Evolutionary conservation across 2,797 vertebrate species (phyloP), one percentile per base, ranked within the genome.

Genomic region (Heliangelus exortis): DNA sequence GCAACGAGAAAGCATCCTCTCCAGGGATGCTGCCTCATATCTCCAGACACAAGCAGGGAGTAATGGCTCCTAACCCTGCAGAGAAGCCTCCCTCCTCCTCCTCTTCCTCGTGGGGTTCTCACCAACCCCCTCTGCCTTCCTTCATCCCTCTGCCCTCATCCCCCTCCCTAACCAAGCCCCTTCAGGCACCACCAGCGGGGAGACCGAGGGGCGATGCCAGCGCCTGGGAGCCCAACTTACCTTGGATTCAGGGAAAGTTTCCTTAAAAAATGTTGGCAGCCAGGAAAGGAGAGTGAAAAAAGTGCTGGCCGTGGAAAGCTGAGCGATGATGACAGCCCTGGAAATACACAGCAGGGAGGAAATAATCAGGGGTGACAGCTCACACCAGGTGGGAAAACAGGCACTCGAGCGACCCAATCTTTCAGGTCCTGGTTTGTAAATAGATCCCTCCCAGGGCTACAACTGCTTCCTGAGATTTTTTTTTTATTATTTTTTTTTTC

Each of bases 221-320:
- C 9, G 39, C 26, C 79, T 16, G 2, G 0, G 31, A 71, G 20
- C 58, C 58, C 28, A 13, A 41, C 96, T 97, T 97, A 99, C 99
- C 98, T 99, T 99, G 25, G 99, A 98, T 16, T 98, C 97, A 0
- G 99, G 99, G 92, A 99, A 99, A 6, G 98, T 98, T 94, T 99
- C 99, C 96, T 98, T 98, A 66, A 99, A 99, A 98, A 98, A 99
- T 3, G 99, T 99, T 5, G 99, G 99, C 94, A 99, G 97, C 99
- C 99, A 99, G 54, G 99, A 99, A 91, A 99, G 97, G 47, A 99
- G 98, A 18, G 98, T 98, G 98, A 99, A 99, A 96, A 99, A 99
- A 10, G 99, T 99, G 96, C 99, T 99, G 18, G 98, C 98, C 0
- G 98, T 98, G 31, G 98, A 99, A 69, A 99, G 98, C 97, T 99